Base-by-base conservation (phyloP, 2,113 vertebrate species). In the Tachycineta bicolor region DNA sequence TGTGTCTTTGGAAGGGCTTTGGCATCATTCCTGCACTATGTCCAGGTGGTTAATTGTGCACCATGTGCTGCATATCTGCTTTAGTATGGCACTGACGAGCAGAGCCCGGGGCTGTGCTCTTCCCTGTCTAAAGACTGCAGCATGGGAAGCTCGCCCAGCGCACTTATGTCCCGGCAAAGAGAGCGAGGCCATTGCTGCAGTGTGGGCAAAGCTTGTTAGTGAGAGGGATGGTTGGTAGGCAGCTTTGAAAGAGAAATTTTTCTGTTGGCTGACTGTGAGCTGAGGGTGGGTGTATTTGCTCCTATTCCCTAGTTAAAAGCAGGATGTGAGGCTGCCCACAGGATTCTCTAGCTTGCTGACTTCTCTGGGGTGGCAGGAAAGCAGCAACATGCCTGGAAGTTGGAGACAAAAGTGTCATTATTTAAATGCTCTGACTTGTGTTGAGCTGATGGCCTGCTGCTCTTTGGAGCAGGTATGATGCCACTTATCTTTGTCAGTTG, bases 91-190 rank as follows among this genome's bases (percentile, higher is more conserved):
- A 37, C 33, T 33, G 43, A 62, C 41, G 55, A 67, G 47, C 74
- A 41, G 23, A 77, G 59, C 43, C 50, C 49, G 24, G 67, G 34
- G 26, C n/a, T 67, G 25, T 43, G 25, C 63, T 31, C 33, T 77
- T 7, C 20, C 1, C 1, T 44, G 19, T 49, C 53, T 55, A 10
- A 43, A 46, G 24, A 19, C 3, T 49, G 58, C 46, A 46, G 47
- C 0, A 6, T 46, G 52, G 83, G 56, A 69, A 59, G 67, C 26
- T 73, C 6, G 0, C 47, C 67, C 26, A 29, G 22, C 1, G 0
- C 37, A 29, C 28, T 58, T 11, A 7, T 58, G 44, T 65, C 67
- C 59, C 19, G 4, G 39, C 20, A 64, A 75, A 46, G 67, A 62
- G 34, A 75, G 70, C 6, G 5, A 70, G 71, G 67, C 62, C 26